Evolutionary conservation across 2,797 vertebrate species (phyloP).

Genomic region (Onychomys torridus): DNA sequence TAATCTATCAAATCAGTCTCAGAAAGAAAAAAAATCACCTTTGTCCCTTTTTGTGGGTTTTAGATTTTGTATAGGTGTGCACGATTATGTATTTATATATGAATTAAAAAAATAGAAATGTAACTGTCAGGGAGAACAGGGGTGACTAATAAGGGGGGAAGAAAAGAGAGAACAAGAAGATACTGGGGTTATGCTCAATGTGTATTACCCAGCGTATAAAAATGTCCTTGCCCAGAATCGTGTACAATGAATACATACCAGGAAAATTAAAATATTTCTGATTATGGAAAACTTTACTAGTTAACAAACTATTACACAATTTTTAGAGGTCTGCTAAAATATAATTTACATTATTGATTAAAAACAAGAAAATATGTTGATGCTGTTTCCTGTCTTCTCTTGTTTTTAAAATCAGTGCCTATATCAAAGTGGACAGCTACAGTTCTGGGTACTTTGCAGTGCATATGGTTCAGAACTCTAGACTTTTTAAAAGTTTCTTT

Average conservation of each 20-base stretch:
- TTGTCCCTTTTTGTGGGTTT: not conserved
- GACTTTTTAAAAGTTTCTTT: not conserved
- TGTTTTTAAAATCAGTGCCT: not conserved
- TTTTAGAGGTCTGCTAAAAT: conserved; percentile 42
- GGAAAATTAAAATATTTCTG: not conserved
- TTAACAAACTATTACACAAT: not conserved
- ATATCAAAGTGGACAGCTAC: not conserved
- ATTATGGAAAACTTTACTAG: conserved; percentile 62
- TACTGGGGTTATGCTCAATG: not conserved
- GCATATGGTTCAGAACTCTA: not conserved
- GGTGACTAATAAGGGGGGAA: too few relatives aligned
- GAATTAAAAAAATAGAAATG: not conserved
- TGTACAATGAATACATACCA: not conserved
- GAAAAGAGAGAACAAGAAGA: not conserved
- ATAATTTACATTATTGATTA: conserved; percentile 1
- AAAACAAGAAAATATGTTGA: not conserved
- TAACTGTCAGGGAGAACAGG: not conserved
- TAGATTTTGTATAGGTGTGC: not conserved
- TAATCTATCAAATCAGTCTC: not conserved
- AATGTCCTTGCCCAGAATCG: not conserved
- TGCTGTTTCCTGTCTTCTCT: not conserved
- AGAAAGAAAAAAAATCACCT: not conserved
- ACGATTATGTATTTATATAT: not conserved
- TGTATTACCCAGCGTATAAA: too few relatives aligned
- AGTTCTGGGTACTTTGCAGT: not conserved